A percentile compares a stretch with the other conserved stretches of the same genome.
phyloP scores from a whole-genome alignment of 2,797 vertebrate species.

The Coracias cyanogaster region DNA sequence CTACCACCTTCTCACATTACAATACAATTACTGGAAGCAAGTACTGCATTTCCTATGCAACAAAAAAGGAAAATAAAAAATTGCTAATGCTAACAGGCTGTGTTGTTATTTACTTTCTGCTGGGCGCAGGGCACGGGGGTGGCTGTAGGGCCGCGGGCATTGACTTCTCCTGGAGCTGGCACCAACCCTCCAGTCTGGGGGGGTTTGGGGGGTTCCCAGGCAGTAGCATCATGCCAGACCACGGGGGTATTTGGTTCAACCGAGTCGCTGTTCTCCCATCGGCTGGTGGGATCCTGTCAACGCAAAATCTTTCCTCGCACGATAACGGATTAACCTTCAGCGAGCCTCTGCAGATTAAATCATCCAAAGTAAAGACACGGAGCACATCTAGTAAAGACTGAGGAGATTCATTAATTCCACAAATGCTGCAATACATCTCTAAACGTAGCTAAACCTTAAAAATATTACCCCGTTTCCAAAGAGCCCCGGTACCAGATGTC shows the following conservation, averaged over 20 bases:
- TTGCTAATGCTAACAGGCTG: slow-evolving; percentile 90
- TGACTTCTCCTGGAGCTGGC: background rate
- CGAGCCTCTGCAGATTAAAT: background rate
- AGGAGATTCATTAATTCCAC: background rate
- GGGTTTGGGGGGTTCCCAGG: background rate
- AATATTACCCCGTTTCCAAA: fast-evolving
- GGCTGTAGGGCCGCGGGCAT: background rate
- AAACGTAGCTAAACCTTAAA: background rate
- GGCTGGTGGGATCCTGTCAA: fast-evolving
- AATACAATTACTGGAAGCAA: slow-evolving; percentile 98
- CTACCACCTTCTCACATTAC: slow-evolving; percentile 93
- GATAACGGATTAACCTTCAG: fast-evolving
- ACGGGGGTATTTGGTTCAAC: fast-evolving
- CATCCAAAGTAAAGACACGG: fast-evolving
- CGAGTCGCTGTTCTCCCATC: fast-evolving
- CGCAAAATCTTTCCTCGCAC: fast-evolving
- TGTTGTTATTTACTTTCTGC: slow-evolving; percentile 67
- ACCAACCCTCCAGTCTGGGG: background rate
- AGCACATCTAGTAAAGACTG: background rate
- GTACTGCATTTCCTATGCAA: slow-evolving; percentile 99
- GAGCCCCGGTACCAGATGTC: fast-evolving
- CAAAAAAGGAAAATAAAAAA: slow-evolving; percentile 94
- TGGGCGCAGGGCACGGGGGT: background rate
- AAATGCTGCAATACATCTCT: background rate
- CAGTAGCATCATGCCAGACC: background rate